Percentiles rank a stretch among this genome's conserved stretches.
Evolutionary conservation across 2,113 vertebrate species (phyloP).

Genomic region (Mirounga angustirostris): DNA sequence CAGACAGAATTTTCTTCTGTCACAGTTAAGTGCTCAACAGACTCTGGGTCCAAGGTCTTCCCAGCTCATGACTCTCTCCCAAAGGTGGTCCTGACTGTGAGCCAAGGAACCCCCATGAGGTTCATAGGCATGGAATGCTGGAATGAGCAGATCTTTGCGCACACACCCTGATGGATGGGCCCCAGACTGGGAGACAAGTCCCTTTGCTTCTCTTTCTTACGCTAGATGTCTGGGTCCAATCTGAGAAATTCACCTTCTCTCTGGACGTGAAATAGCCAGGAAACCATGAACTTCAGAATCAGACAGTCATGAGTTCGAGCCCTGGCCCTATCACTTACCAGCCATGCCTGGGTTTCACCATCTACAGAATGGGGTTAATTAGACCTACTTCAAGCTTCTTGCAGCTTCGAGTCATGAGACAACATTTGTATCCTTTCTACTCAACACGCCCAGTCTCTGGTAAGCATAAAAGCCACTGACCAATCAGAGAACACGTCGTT

Average conservation of each 20-base stretch:
- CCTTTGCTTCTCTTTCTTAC: not conserved
- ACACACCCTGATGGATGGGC: not conserved
- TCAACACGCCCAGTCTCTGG: not conserved
- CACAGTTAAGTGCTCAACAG: not conserved
- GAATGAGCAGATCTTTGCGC: not conserved
- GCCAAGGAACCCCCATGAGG: not conserved
- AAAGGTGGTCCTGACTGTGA: not conserved
- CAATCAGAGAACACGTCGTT: not conserved
- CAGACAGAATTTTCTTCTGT: not conserved
- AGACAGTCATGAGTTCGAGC: not conserved
- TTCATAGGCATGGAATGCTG: not conserved
- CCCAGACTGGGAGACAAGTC: not conserved
- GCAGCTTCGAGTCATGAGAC: not conserved
- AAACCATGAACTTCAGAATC: not conserved
- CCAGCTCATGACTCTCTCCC: not conserved
- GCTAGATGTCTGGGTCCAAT: not conserved
- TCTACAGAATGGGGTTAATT: not conserved
- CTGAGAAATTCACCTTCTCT: not conserved
- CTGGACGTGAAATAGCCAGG: not conserved
- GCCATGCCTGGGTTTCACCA: not conserved
- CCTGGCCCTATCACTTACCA: not conserved
- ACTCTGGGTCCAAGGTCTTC: not conserved
- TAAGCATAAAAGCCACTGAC: not conserved
- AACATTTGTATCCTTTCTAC: not conserved
- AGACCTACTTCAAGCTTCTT: not conserved